Conservation (phyloP, 2,113 vertebrate genomes). For the Ammodytes marinus region DNA sequence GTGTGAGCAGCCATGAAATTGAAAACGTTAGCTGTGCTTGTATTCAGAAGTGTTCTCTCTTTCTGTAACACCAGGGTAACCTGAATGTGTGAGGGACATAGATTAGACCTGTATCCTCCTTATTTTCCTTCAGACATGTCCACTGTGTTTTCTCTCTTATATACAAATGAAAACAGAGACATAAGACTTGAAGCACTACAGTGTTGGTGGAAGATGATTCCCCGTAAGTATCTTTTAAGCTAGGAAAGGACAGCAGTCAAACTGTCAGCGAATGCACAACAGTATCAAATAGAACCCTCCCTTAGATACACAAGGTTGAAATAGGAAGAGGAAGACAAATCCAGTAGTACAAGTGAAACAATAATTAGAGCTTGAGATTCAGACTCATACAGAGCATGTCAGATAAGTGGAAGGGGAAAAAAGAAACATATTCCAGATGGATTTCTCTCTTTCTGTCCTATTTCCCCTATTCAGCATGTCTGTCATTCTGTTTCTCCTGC, state of each 20-base stretch:
- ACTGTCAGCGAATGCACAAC: neutral
- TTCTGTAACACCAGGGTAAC: slow-evolving; percentile 1
- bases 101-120: neutral
- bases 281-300: neutral
- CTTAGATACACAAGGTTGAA: neutral
- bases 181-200: neutral
- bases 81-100: neutral
- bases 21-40: neutral
- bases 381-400: neutral
- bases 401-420: slow-evolving; percentile 1
- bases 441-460: neutral
- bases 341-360: neutral
- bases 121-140: neutral
- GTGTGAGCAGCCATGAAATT: neutral
- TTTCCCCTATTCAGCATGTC: slow-evolving; percentile 14
- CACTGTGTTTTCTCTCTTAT: neutral
- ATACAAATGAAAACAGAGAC: neutral
- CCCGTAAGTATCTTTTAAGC: neutral
- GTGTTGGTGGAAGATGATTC: neutral
- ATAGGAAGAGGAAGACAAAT: neutral
- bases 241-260: neutral
- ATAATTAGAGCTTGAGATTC: slow-evolving; percentile 10
- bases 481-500: slow-evolving; percentile 1
- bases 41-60: neutral
- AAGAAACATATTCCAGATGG: slow-evolving; percentile 5